phyloP scores from a whole-genome alignment of 2,888 invertebrate genomes.

The Lochmaea capreae region DNA sequence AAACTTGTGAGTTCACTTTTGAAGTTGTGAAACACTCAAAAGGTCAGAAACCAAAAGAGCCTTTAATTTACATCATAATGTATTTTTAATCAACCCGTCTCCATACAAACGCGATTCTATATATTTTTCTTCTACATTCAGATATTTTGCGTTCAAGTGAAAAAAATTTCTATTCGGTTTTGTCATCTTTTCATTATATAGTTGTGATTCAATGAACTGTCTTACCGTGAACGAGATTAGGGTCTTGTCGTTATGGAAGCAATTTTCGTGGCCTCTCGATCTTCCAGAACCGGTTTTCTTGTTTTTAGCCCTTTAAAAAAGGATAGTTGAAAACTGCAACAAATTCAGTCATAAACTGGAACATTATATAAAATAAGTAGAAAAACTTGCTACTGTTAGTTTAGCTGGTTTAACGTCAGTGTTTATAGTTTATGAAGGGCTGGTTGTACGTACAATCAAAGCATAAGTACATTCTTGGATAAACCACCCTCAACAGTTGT shows the following conservation, averaged over 20 bases:
- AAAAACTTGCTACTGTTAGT: too few relatives aligned
- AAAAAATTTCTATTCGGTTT: slow-evolving; percentile 21
- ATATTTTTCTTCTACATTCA: background rate
- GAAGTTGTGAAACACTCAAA: too few relatives aligned
- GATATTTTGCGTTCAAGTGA: background rate
- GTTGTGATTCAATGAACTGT: slow-evolving; percentile 30
- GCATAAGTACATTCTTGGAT: too few relatives aligned
- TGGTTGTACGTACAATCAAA: too few relatives aligned
- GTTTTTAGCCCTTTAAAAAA: background rate
- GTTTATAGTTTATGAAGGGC: too few relatives aligned
- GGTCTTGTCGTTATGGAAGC: slow-evolving; percentile 22
- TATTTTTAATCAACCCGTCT: too few relatives aligned
- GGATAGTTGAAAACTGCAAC: background rate
- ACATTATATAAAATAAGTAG: too few relatives aligned
- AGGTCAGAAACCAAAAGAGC: too few relatives aligned
- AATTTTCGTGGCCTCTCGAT: slow-evolving; percentile 30
- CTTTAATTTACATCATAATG: too few relatives aligned
- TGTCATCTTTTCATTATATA: slow-evolving; percentile 35
- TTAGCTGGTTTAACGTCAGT: too few relatives aligned
- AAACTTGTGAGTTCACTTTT: too few relatives aligned
- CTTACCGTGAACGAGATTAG: slow-evolving; percentile 33
- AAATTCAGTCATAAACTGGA: background rate
- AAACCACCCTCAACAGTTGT: too few relatives aligned
- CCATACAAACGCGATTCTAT: background rate
- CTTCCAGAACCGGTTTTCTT: slow-evolving; percentile 2